Percentiles rank a stretch among this genome's conserved stretches.
Evolutionary conservation across 2,888 invertebrate species (phyloP).

Genomic region (Hypolimnas misippus): DNA sequence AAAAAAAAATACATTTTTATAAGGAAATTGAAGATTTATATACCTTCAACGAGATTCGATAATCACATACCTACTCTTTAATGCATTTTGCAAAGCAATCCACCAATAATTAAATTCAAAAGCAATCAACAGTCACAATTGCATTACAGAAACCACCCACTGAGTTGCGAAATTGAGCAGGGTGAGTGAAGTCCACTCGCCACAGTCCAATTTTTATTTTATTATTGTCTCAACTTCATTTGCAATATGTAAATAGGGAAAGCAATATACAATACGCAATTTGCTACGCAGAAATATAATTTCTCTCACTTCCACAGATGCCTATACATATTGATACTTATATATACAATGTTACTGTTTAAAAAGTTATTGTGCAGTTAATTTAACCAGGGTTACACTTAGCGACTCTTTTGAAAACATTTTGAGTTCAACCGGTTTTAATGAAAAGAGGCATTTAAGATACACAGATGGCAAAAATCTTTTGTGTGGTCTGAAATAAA

Average conservation of each 20-base stretch:
- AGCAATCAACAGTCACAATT: constrained; percentile 12
- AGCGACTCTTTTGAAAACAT: background rate
- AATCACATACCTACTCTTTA: too few relatives aligned
- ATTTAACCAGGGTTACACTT: background rate
- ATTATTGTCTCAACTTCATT: constrained; percentile 6
- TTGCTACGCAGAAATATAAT: background rate
- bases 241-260: background rate
- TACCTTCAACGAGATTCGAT: too few relatives aligned
- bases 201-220: constrained; percentile 5
- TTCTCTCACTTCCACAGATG: background rate
- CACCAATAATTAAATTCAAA: constrained; percentile 9
- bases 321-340: background rate
- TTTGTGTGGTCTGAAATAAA: constrained; percentile 2
- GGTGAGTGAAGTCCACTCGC: constrained; percentile 4
- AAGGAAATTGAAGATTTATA: too few relatives aligned
- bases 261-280: background rate
- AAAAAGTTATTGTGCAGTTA: background rate
- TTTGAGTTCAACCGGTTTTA: background rate
- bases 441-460: background rate
- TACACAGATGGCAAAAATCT: background rate
- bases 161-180: constrained; percentile 11
- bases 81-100: background rate
- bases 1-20: too few relatives aligned
- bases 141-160: constrained; percentile 12
- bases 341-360: background rate